Evolutionary conservation across 1,140 invertebrate genomes (phyloP).

Genomic region (Eubasilissa regina): DNA sequence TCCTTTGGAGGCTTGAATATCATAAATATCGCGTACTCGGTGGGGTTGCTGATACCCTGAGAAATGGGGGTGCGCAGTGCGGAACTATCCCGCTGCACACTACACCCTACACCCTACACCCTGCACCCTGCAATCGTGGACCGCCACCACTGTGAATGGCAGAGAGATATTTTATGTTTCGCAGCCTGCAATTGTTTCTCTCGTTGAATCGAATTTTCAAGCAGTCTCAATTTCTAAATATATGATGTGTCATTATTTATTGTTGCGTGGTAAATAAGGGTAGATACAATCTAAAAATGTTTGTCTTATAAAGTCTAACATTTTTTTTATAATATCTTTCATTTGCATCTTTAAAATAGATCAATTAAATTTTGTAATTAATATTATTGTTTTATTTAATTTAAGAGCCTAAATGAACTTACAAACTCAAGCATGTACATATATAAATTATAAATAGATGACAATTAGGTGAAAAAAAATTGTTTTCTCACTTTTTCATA

Average conservation of each 20-base stretch:
- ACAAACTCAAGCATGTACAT: too few relatives aligned
- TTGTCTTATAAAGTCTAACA: too few relatives aligned
- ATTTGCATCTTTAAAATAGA: too few relatives aligned
- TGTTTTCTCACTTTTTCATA: too few relatives aligned
- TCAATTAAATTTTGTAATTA: too few relatives aligned
- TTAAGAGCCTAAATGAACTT: too few relatives aligned
- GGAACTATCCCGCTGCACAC: slow-evolving; percentile 3
- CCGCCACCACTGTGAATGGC: slow-evolving; percentile 5
- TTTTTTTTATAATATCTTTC: too few relatives aligned
- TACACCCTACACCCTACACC: background rate
- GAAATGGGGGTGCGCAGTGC: slow-evolving; percentile 37
- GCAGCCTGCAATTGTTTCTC: slow-evolving; percentile 39
- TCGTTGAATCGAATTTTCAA: slow-evolving; percentile 23
- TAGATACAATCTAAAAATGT: too few relatives aligned
- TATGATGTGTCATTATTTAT: background rate
- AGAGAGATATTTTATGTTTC: slow-evolving; percentile 30
- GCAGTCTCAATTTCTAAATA: slow-evolving; percentile 10
- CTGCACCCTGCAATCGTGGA: background rate
- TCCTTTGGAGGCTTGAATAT: slow-evolving; percentile 45
- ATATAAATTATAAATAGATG: too few relatives aligned
- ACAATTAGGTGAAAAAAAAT: too few relatives aligned
- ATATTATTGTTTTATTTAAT: too few relatives aligned
- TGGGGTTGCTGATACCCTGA: slow-evolving; percentile 38
- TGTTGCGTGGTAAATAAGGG: background rate
- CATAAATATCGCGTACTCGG: slow-evolving; percentile 51